Evolutionary conservation across 1,140 invertebrate genomes (phyloP).

Genomic region (Cephus cinctus): DNA sequence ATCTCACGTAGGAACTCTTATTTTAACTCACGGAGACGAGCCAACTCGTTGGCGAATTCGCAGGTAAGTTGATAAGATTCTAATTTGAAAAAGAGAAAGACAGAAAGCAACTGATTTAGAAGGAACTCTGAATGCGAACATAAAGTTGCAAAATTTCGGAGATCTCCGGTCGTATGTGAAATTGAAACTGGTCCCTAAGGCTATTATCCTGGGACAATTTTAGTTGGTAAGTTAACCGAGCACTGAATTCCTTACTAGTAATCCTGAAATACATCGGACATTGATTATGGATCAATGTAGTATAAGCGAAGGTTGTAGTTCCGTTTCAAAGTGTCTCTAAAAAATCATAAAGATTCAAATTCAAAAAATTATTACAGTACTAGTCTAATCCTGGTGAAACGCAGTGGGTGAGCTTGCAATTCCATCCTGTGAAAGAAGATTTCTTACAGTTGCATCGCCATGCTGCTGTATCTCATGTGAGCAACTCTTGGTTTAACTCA

Average conservation of each 20-base stretch:
- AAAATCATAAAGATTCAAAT: too few species aligned
- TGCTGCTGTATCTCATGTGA: slow-evolving; percentile 40
- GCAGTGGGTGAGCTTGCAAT: slow-evolving; percentile 40
- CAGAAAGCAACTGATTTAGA: too few species aligned
- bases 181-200: slow-evolving; percentile 51
- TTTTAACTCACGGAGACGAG: slow-evolving; percentile 48
- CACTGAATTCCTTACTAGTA: slow-evolving; percentile 47
- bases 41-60: slow-evolving; percentile 50
- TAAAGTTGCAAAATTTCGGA: slow-evolving; percentile 53
- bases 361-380: too few species aligned
- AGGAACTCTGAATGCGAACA: slow-evolving; percentile 40
- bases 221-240: slow-evolving; percentile 46
- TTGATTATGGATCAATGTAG: too few species aligned
- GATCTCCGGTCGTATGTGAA: slow-evolving; percentile 52
- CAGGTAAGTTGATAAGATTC: slow-evolving; percentile 33
- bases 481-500: slow-evolving; percentile 46
- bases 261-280: too few species aligned
- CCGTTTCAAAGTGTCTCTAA: too few species aligned
- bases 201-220: slow-evolving; percentile 43
- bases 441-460: slow-evolving; percentile 31
- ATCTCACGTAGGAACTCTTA: slow-evolving; percentile 46
- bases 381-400: slow-evolving; percentile 38
- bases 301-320: too few species aligned
- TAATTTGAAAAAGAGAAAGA: too few species aligned
- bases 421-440: slow-evolving; percentile 46